phyloP scores from a whole-genome alignment of 2,797 vertebrate species.

The Gobionotothen gibberifrons region DNA sequence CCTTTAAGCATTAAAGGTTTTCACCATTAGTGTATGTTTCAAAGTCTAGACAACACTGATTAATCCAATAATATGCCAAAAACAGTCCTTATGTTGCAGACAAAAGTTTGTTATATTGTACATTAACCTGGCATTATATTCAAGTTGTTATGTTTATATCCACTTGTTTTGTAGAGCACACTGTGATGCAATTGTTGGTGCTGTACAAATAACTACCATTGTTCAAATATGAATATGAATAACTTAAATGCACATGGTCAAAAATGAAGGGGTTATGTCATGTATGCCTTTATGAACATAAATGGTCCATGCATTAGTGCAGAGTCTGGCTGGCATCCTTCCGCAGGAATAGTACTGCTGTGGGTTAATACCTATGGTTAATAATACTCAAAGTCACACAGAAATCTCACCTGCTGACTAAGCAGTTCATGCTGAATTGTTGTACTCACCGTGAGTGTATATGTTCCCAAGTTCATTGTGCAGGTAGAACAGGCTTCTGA shows the following conservation, averaged over 20 bases:
- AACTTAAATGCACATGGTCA: neutral
- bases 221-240: neutral
- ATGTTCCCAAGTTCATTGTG: conserved; percentile 97
- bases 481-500: conserved; percentile 93
- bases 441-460: conserved; percentile 93
- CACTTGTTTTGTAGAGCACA: too few species aligned
- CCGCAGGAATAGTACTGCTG: conserved; percentile 13
- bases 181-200: too few species aligned
- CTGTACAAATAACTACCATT: too few species aligned
- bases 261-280: neutral
- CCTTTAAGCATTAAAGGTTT: neutral
- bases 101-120: too few species aligned
- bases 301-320: neutral
- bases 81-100: neutral
- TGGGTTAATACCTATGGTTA: neutral
- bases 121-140: too few species aligned
- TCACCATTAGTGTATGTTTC: neutral
- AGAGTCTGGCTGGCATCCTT: neutral
- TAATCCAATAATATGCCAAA: neutral
- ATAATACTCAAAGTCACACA: conserved; percentile 16
- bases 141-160: too few species aligned
- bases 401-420: conserved; percentile 28
- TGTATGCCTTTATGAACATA: neutral
- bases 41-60: neutral
- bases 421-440: neutral